Percentiles rank a stretch among this genome's conserved stretches.
phyloP scores from a whole-genome alignment of 2,797 vertebrate genomes.

The Lutjanus campechanus region DNA sequence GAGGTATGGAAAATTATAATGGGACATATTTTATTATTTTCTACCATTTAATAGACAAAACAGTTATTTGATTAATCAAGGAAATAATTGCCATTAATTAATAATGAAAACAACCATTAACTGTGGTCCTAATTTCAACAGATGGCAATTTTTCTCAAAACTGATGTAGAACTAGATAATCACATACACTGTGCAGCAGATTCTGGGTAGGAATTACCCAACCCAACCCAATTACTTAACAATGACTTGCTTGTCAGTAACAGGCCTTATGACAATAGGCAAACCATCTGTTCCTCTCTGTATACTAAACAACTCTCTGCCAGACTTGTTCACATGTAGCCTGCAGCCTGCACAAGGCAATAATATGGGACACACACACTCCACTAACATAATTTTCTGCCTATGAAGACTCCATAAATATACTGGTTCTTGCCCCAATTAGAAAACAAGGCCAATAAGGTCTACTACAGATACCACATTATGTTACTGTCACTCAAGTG shows the following conservation, averaged over 20 bases:
- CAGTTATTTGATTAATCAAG: neutral
- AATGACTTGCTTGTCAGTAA: constrained; percentile 61
- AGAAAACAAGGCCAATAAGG: constrained; percentile 53
- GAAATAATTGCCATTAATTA: neutral
- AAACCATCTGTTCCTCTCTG: constrained; percentile 75
- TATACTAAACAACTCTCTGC: constrained; percentile 61
- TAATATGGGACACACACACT: constrained; percentile 52
- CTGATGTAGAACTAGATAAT: constrained; percentile 1
- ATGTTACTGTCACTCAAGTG: constrained; percentile 61
- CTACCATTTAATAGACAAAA: neutral
- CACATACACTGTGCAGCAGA: constrained; percentile 34
- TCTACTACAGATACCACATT: constrained; percentile 35
- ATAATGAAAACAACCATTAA: neutral
- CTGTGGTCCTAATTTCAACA: neutral
- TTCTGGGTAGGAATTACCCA: constrained; percentile 44
- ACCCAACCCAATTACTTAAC: constrained; percentile 65
- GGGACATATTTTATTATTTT: neutral
- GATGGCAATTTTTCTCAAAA: neutral
- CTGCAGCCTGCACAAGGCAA: constrained; percentile 50
- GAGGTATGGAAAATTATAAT: neutral
- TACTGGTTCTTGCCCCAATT: constrained; percentile 56
- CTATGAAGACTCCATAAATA: constrained; percentile 46
- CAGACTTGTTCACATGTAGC: constrained; percentile 53
- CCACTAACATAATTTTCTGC: constrained; percentile 51
- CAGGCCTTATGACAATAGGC: constrained; percentile 60